These are phyloP conservation scores for Drosophila phalerata DNA, from an alignment of 2,888 invertebrate genomes.

Conservation along the genomic window DNA sequence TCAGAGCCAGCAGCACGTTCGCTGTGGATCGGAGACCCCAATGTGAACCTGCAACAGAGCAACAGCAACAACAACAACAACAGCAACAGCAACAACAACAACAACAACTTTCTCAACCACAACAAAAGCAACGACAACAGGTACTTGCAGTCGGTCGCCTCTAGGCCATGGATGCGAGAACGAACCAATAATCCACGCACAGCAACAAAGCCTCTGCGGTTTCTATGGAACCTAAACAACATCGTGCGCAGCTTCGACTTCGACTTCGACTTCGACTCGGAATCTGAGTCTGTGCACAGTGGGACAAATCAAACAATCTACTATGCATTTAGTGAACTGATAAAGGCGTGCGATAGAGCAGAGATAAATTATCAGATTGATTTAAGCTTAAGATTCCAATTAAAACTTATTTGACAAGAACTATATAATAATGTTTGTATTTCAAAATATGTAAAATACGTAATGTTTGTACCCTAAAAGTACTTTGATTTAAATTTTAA, in stretches of 20 bases:
- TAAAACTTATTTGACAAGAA: too few species aligned
- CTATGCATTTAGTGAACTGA: neutral
- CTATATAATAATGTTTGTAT: too few species aligned
- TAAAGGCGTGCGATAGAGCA: too few species aligned
- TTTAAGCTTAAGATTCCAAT: neutral
- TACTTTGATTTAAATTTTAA: too few species aligned
- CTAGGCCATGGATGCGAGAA: slow-evolving; percentile 76
- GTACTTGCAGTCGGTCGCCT: slow-evolving; percentile 72
- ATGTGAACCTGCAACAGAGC: slow-evolving; percentile 57
- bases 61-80: slow-evolving; percentile 63
- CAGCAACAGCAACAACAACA: slow-evolving; percentile 67
- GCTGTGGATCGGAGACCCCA: slow-evolving; percentile 44
- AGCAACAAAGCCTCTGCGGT: slow-evolving; percentile 68
- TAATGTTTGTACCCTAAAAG: too few species aligned
- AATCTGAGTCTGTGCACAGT: slow-evolving; percentile 30
- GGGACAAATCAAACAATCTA: slow-evolving; percentile 3
- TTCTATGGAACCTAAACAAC: slow-evolving; percentile 70
- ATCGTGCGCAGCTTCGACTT: slow-evolving; percentile 41
- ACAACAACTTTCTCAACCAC: slow-evolving; percentile 65
- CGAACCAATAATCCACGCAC: slow-evolving; percentile 79
- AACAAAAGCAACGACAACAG: slow-evolving; percentile 76
- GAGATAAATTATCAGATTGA: neutral
- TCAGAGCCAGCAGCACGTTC: slow-evolving; percentile 73
- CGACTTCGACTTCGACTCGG: slow-evolving; percentile 26
- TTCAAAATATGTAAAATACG: too few species aligned